A percentile compares a stretch with the other conserved stretches of the same genome.
Conservation (phyloP, 2,113 vertebrate species). For the Gadus chalcogrammus region DNA sequence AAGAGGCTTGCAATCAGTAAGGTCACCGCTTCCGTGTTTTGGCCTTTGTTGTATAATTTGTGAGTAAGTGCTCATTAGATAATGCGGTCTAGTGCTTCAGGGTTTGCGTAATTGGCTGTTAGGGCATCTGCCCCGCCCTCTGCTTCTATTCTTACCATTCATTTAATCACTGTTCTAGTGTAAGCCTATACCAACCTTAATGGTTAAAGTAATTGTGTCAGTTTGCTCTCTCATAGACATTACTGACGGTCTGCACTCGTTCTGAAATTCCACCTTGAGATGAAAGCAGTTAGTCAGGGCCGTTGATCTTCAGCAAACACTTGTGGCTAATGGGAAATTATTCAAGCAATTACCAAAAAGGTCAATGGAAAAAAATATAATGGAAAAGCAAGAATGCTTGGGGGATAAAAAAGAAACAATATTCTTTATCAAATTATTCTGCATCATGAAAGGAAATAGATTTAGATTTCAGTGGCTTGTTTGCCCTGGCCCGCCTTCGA, state of each 20-base stretch:
- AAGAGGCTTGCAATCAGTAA: slow-evolving; percentile 4
- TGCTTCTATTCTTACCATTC: slow-evolving; percentile 54
- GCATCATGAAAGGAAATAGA: neutral
- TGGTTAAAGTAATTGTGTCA: slow-evolving; percentile 60
- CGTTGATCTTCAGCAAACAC: slow-evolving; percentile 54
- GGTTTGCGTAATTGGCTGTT: slow-evolving; percentile 60
- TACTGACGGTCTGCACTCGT: slow-evolving; percentile 44
- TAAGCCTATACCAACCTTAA: slow-evolving; percentile 57
- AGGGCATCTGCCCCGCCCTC: slow-evolving; percentile 35
- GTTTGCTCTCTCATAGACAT: slow-evolving; percentile 48
- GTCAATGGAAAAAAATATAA: slow-evolving; percentile 40
- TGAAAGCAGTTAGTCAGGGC: slow-evolving; percentile 46
- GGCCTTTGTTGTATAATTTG: slow-evolving; percentile 50
- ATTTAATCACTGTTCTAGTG: slow-evolving; percentile 57
- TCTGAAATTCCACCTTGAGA: slow-evolving; percentile 54
- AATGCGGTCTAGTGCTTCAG: slow-evolving; percentile 47
- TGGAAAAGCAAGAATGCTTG: slow-evolving; percentile 17
- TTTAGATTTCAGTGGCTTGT: too few species aligned
- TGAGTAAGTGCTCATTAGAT: slow-evolving; percentile 61
- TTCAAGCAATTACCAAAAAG: slow-evolving; percentile 47
- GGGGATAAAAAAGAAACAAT: slow-evolving; percentile 17
- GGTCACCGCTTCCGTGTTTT: slow-evolving; percentile 22
- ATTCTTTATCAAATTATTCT: neutral
- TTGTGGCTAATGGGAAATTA: slow-evolving; percentile 58
- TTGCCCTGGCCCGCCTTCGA: too few species aligned